Percentiles rank a stretch among this genome's conserved stretches.
Evolutionary conservation across 2,888 invertebrate genomes (phyloP).

Genomic region (Phymatocera aterrima): DNA sequence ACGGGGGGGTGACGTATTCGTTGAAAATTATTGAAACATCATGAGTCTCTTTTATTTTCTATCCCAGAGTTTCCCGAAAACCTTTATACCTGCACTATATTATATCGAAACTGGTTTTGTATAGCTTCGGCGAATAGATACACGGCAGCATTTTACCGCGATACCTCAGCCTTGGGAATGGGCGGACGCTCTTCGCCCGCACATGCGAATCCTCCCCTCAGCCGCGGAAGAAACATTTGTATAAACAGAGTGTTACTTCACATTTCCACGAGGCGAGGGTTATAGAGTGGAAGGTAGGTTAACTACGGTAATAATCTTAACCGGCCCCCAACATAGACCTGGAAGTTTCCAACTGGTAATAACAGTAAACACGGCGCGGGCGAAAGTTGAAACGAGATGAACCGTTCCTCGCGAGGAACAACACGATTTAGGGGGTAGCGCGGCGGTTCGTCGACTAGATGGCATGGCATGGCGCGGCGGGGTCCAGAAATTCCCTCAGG

Average conservation of each 20-base stretch:
- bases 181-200: too few species aligned
- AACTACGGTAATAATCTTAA: conserved; percentile 42
- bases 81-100: not conserved
- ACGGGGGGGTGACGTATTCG: too few species aligned
- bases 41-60: too few species aligned
- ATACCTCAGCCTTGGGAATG: too few species aligned
- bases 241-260: conserved; percentile 25
- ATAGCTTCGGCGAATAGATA: too few species aligned
- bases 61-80: not conserved
- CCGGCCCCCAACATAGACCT: conserved; percentile 11
- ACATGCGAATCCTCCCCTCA: not conserved
- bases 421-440: not conserved
- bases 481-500: not conserved
- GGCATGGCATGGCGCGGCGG: not conserved
- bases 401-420: conserved; percentile 28
- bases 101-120: not conserved
- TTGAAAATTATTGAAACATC: not conserved
- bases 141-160: too few species aligned
- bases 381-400: conserved; percentile 4
- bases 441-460: not conserved
- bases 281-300: not conserved
- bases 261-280: not conserved
- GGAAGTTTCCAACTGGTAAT: conserved; percentile 39
- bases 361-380: conserved; percentile 29
- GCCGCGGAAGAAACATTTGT: conserved; percentile 10